phyloP scores from a whole-genome alignment of 2,113 vertebrate species.

The Etheostoma spectabile region DNA sequence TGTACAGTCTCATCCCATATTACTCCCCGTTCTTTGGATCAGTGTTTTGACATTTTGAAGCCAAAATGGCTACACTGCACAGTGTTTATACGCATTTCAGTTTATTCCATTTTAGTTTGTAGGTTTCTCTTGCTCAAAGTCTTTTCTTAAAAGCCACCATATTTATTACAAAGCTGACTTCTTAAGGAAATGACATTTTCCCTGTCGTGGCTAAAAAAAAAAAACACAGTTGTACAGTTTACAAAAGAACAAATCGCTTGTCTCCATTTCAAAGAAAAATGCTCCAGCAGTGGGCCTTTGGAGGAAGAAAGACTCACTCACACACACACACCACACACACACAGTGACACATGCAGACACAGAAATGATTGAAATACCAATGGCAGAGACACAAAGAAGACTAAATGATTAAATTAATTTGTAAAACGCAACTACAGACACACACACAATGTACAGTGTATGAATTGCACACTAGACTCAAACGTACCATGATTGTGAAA shows the following conservation, averaged over 20 bases:
- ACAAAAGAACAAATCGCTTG: constrained; percentile 43
- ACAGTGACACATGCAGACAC: background rate
- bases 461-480: constrained; percentile 6
- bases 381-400: constrained; percentile 7
- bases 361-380: constrained; percentile 3
- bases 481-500: background rate
- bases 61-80: too few species aligned
- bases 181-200: too few species aligned
- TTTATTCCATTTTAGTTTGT: too few species aligned
- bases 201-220: too few species aligned
- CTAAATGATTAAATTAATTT: background rate
- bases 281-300: constrained; percentile 40
- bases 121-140: too few species aligned
- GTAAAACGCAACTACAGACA: background rate
- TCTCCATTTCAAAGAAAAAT: constrained; percentile 51
- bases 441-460: background rate
- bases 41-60: too few species aligned
- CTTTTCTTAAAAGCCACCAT: too few species aligned
- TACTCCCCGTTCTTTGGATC: too few species aligned
- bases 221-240: constrained; percentile 21
- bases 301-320: constrained; percentile 13
- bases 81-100: too few species aligned
- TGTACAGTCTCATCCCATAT: too few species aligned
- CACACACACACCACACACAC: too few species aligned
- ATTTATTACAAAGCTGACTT: too few species aligned